Base-by-base conservation (phyloP, 2,888 invertebrate genomes). In the Pristionchus mayeri region DNA sequence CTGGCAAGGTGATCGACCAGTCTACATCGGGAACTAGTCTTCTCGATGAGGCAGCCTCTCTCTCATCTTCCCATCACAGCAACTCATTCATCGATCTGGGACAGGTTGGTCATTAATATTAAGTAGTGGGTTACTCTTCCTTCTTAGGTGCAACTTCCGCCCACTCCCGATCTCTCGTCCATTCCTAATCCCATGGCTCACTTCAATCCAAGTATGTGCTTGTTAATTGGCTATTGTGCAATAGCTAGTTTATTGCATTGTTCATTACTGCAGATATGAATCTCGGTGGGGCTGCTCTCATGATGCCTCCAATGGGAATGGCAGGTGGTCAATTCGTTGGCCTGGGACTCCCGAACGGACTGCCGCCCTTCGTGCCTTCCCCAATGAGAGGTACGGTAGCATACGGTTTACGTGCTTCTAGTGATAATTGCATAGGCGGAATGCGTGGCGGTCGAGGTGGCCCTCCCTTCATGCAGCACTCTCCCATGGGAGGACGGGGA, bases 401-500 rank as follows among this genome's bases (percentile, higher is more conserved):
- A 27, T 18, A n/a, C n/a, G n/a, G 18, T 37, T 21, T 67, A 9
- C 13, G 57, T n/a, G 1, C 57, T 9, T n/a, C n/a, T n/a, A 57
- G 24, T 57, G 16, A 6, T 24, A n/a, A 30, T 67, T 30, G 34
- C 34, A 30, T 0, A 50, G 79, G 79, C 3, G 79, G 79, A 34
- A 79, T 79, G 79, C 24, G 52, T 34, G 81, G 81, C 4, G 75
- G 75, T 7, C 34, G 79, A 40, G 81, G 81, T n/a, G 67, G 67
- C 21, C 34, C 27, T 2, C 24, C 34, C 6, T 81, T 21, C 79
- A 79, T 81, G 81, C n/a, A n/a, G n/a, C 60, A 40, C 4, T 60
- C 44, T 40, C 60, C 81, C 6, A 57, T 60, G 57, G 60, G 81
- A 60, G 81, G 81, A 79, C 16, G 81, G 24, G 81, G 81, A 83